phyloP scores from a whole-genome alignment of 37 sponge, comb jelly and placozoan species.

The Crambe crambe region DNA sequence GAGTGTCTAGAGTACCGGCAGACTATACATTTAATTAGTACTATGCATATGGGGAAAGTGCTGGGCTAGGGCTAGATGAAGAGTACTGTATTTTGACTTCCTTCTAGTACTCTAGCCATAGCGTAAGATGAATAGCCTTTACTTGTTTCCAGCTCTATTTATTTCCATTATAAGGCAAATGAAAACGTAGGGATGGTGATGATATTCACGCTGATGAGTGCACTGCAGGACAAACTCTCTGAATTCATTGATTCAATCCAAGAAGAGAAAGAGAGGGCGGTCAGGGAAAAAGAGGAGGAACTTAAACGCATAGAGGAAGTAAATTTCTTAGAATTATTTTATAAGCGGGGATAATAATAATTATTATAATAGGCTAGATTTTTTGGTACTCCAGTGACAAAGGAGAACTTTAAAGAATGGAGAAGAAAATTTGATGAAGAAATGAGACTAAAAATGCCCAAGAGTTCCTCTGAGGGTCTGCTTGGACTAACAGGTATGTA shows the following conservation, averaged over 20 bases:
- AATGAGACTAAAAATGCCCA: constrained; percentile 12
- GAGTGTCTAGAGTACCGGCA: too few relatives aligned
- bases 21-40: too few relatives aligned
- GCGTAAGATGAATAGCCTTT: too few relatives aligned
- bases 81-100: neutral
- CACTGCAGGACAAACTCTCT: constrained; percentile 55
- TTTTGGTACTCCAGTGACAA: constrained; percentile 78
- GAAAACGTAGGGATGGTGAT: constrained; percentile 77
- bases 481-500: constrained; percentile 27
- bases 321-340: neutral
- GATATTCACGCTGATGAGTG: constrained; percentile 70
- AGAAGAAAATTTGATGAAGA: constrained; percentile 70
- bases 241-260: constrained; percentile 30
- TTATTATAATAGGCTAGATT: constrained; percentile 33
- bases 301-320: constrained; percentile 60
- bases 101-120: too few relatives aligned
- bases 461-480: neutral
- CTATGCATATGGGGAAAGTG: too few relatives aligned
- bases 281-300: constrained; percentile 48
- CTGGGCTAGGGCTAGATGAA: too few relatives aligned
- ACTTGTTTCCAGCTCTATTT: neutral
- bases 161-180: constrained; percentile 26
- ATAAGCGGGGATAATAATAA: neutral
- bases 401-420: constrained; percentile 79
- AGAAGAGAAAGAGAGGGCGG: constrained; percentile 23